Percentiles rank a stretch among this genome's conserved stretches.
These are phyloP conservation scores for Nibea coibor DNA, from an alignment of 2,113 vertebrate species.

Conservation along the genomic window DNA sequence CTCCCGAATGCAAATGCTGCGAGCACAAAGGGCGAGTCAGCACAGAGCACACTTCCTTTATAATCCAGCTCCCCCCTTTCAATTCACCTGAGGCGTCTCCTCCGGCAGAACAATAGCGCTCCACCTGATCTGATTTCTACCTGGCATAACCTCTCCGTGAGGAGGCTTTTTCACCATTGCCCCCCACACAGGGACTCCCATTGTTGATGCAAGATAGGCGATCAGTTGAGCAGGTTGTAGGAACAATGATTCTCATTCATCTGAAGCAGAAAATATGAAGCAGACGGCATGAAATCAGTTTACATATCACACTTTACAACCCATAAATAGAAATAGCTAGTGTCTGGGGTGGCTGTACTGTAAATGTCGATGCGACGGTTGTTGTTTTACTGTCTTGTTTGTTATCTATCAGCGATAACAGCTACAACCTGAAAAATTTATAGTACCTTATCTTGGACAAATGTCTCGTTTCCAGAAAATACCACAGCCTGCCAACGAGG, in stretches of 20 bases:
- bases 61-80: conserved; percentile 49
- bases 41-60: conserved; percentile 68
- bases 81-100: conserved; percentile 57
- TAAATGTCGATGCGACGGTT: conserved; percentile 22
- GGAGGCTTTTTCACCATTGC: conserved; percentile 26
- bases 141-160: conserved; percentile 31
- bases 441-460: conserved; percentile 34
- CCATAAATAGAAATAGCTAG: conserved; percentile 17
- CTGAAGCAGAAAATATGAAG: conserved; percentile 21
- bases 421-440: conserved; percentile 10
- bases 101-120: conserved; percentile 44
- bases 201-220: conserved; percentile 60
- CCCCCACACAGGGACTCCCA: conserved; percentile 50
- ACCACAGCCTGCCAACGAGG: conserved; percentile 26
- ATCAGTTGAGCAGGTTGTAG: conserved; percentile 46
- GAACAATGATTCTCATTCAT: conserved; percentile 72
- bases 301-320: conserved; percentile 26
- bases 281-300: conserved; percentile 46
- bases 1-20: conserved; percentile 49
- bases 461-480: conserved; percentile 2
- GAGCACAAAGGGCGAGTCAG: conserved; percentile 64
- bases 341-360: background rate
- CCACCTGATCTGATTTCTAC: conserved; percentile 62
- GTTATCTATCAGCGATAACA: conserved; percentile 43
- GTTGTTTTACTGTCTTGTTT: conserved; percentile 1